Percentiles rank a stretch among this genome's conserved stretches.
Evolutionary conservation across 2,888 invertebrate species (phyloP).

Genomic region (Rhaphigaster nebulosa): DNA sequence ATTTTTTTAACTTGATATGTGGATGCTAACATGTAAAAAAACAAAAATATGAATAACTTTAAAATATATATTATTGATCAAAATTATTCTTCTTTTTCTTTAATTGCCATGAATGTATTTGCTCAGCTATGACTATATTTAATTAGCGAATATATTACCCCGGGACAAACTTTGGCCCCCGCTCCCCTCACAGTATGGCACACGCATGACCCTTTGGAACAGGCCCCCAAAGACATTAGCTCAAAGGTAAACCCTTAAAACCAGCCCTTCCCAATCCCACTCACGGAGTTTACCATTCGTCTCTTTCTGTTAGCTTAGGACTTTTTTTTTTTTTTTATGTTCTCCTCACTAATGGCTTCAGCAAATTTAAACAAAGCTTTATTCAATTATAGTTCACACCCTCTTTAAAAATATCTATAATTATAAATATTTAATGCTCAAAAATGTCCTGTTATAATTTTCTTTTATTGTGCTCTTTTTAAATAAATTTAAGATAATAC

Average conservation of each 20-base stretch:
- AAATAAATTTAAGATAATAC: not conserved
- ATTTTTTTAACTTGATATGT: no score
- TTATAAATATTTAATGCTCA: no score
- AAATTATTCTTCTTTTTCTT: no score
- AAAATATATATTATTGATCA: no score
- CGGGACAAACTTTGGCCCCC: not conserved
- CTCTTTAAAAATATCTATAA: not conserved
- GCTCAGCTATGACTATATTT: no score
- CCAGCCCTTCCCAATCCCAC: not conserved
- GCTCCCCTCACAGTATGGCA: not conserved
- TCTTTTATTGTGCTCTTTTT: not conserved
- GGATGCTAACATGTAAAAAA: no score
- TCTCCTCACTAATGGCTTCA: not conserved
- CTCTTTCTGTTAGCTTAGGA: not conserved
- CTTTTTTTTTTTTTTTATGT: not conserved
- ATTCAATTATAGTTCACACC: not conserved
- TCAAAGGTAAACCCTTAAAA: not conserved
- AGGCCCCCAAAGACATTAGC: slow-evolving; percentile 3
- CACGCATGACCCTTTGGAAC: not conserved
- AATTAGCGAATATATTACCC: no score
- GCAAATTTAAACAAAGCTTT: not conserved
- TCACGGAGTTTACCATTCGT: not conserved
- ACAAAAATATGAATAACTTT: no score
- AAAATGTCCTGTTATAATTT: not conserved
- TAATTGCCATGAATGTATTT: no score